phyloP scores from a whole-genome alignment of 1,140 invertebrate species.

The Lucilia sericata region DNA sequence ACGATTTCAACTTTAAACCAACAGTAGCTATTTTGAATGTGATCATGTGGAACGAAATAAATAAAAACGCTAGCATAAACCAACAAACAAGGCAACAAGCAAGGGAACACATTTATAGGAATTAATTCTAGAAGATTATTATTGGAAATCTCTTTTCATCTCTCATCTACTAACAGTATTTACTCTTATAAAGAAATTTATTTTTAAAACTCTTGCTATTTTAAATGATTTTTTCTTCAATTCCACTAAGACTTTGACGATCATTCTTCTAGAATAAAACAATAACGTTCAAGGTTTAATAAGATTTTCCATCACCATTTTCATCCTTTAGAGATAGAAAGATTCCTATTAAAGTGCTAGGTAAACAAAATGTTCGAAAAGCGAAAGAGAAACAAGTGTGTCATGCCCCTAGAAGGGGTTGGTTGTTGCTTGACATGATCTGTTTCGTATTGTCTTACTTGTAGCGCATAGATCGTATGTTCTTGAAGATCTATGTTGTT shows the following conservation, averaged over 20 bases:
- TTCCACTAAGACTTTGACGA: background rate
- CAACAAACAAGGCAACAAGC: too few species aligned
- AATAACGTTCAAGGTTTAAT: background rate
- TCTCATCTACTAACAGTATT: background rate
- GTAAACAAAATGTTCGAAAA: background rate
- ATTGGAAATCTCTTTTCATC: background rate
- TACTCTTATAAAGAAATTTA: background rate
- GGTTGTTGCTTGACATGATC: background rate
- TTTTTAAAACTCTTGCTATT: background rate
- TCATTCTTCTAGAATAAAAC: background rate
- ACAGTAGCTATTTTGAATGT: background rate
- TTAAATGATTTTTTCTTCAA: background rate
- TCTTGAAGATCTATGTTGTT: background rate
- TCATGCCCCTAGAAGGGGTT: constrained; percentile 1
- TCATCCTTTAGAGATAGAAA: background rate
- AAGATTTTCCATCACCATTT: background rate
- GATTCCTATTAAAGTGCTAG: background rate
- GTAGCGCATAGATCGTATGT: background rate
- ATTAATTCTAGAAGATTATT: background rate
- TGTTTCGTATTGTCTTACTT: background rate
- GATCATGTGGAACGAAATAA: background rate
- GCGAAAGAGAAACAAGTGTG: constrained; percentile 33
- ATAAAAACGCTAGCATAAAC: background rate
- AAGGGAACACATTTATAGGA: background rate
- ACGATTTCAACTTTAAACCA: background rate